These are phyloP conservation scores for Rhea pennata DNA, from an alignment of 2,113 vertebrate species.

Conservation along the genomic window DNA sequence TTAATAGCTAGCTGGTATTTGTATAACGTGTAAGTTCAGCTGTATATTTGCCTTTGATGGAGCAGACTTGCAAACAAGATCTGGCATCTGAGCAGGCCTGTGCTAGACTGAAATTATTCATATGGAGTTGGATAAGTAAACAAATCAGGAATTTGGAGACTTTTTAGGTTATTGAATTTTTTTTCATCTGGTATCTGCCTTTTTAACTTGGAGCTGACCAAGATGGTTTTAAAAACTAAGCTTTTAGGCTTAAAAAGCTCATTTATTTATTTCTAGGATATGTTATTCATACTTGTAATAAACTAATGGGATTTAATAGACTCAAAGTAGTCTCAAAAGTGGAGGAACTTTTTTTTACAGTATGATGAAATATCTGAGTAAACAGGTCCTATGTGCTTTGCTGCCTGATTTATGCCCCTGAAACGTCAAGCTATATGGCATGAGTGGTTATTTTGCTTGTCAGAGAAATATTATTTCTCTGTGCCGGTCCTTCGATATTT, in stretches of 20 bases:
- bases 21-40: constrained; percentile 14
- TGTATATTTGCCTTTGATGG: constrained; percentile 48
- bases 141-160: constrained; percentile 68
- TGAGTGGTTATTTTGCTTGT: not conserved
- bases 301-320: not conserved
- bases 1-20: constrained; percentile 34
- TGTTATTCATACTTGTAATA: not conserved
- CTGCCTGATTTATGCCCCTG: not conserved
- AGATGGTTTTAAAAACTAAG: not conserved
- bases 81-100: constrained; percentile 65
- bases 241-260: not conserved
- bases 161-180: not conserved
- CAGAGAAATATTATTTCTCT: not conserved
- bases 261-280: not conserved
- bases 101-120: constrained; percentile 69
- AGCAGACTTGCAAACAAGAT: constrained; percentile 60
- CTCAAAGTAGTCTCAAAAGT: not conserved
- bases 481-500: not conserved
- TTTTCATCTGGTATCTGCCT: not conserved
- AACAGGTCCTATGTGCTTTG: not conserved
- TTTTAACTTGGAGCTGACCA: not conserved
- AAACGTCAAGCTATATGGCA: not conserved
- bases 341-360: not conserved
- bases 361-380: not conserved
- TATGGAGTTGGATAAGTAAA: constrained; percentile 65